Conservation (phyloP, 2,888 invertebrate genomes). For the Agrotis segetum region DNA sequence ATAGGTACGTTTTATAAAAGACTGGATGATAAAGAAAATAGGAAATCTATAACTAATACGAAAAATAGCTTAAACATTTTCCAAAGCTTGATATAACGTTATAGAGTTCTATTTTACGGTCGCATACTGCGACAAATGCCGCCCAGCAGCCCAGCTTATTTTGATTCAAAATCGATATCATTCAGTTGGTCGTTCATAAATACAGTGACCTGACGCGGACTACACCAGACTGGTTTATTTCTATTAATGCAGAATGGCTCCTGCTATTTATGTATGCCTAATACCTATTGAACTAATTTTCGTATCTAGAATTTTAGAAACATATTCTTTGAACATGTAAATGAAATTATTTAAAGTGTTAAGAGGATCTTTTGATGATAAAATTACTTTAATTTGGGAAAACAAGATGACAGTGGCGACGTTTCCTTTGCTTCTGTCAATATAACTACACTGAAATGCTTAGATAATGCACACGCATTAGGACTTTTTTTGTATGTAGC, state of each 20-base stretch:
- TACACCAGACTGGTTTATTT: constrained; percentile 47
- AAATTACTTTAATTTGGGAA: too few relatives aligned
- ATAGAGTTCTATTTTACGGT: constrained; percentile 47
- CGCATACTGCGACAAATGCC: constrained; percentile 18
- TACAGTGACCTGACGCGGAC: constrained; percentile 51
- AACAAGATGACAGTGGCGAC: too few relatives aligned
- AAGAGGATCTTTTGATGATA: too few relatives aligned
- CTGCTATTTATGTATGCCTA: constrained; percentile 10
- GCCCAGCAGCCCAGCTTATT: constrained; percentile 56
- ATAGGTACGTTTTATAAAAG: not conserved
- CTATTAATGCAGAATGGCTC: constrained; percentile 27
- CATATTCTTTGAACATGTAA: too few relatives aligned
- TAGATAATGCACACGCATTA: not conserved
- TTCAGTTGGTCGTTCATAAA: constrained; percentile 50
- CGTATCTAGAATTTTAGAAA: not conserved
- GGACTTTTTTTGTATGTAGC: not conserved
- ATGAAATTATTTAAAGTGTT: too few relatives aligned
- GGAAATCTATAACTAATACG: not conserved
- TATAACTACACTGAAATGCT: too few relatives aligned
- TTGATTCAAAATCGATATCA: constrained; percentile 68
- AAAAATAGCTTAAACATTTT: constrained; percentile 16
- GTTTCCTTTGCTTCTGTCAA: too few relatives aligned
- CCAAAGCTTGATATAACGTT: constrained; percentile 15
- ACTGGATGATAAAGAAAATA: not conserved
- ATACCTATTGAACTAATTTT: not conserved